Base-by-base conservation (phyloP, 1,140 invertebrate species). In the Drosophila lacteicornis region DNA sequence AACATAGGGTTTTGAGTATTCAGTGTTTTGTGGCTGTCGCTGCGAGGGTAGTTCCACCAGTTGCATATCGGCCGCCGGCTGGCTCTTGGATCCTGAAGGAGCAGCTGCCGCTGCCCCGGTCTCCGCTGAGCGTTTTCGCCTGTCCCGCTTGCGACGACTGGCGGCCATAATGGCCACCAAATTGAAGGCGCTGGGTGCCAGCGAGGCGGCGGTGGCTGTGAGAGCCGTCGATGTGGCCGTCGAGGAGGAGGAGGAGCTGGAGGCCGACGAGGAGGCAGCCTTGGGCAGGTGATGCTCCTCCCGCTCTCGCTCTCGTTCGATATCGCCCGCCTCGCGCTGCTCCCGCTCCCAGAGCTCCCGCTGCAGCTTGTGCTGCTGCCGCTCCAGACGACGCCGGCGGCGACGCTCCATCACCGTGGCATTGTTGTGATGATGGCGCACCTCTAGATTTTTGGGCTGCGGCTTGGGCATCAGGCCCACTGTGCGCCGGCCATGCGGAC, bases 1-100 rank as follows among this genome's bases (percentile, higher is more conserved):
- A 91, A 91, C 80, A 91, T 91, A 87, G 80, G 73, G 58, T 71
- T 76, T 91, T 91, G 87, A 91, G 83, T 91, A 84, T 91, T 91
- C 87, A 56, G 53, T 56, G 57, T 91, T 85, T 73, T 80, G 79
- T 84, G 73, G 69, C 30, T 65, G 63, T 11, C 63, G 45, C 55
- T 67, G 50, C 45, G 80, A 68, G 30, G 81, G 30, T 43, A 75
- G 59, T 38, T 84, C 81, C 51, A 88, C 71, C 79, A 84, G 71
- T 71, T 85, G 84, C 80, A 84, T 82, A 17, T 88, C 88, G 8
- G 67, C 67, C 40, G 43, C 65, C 19, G 27, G 17, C n/a, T 45
- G 47, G 27, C 33, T 17, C 25, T 58, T 42, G 33, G 71, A 43
- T 15, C 30, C 7, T 2, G 40, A 30, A n/a, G 58, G n/a, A 3